Evolutionary conservation across 2,888 invertebrate genomes (phyloP), one percentile per base, ranked within the genome.

Genomic region (Sesia bembeciformis): DNA sequence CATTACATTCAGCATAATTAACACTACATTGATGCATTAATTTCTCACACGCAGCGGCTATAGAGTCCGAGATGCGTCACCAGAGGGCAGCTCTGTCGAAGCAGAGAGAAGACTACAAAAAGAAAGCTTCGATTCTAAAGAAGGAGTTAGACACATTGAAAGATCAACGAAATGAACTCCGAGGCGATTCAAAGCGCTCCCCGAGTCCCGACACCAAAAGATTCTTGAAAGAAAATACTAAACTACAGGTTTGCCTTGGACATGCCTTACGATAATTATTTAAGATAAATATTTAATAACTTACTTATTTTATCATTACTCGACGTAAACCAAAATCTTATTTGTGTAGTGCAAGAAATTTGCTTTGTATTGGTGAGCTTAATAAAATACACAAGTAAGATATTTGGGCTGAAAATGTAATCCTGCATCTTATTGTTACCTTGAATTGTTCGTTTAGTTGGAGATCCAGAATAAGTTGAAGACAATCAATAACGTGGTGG

Each of bases 401-500:
- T 2, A 23, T 23, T 23, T 23, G 23, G 23, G 23, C 23, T 23
- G 23, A 23, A 23, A 23, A 46, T 46, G 23, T 46, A 8, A 46
- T 46, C 1, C 8, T 3, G 43, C 7, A 7, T 43, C 8, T 4
- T n/a, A 1, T 8, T 43, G 43, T 46, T 46, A 8, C 43, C 40
- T 56, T 52, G 52, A 39, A 38, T 52, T 39, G 39, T 50, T 40
- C 40, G 62, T 72, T 63, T 90, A 94, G 95, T 91, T 93, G 76
- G 94, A 95, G 90, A 93, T 95, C 66, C 93, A 93, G 79, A 93
- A 92, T 74, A 94, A 94, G 86, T 85, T 94, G 86, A 94, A 94
- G 83, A 95, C 96, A 0, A 95, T 96, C 76, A 93, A 93, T 81
- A 95, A 95, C 79, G 96, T 96, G 39, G 95, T 97, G 70, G 96